Base-by-base conservation (phyloP, 2,797 vertebrate genomes). In the Crax fasciolata region DNA sequence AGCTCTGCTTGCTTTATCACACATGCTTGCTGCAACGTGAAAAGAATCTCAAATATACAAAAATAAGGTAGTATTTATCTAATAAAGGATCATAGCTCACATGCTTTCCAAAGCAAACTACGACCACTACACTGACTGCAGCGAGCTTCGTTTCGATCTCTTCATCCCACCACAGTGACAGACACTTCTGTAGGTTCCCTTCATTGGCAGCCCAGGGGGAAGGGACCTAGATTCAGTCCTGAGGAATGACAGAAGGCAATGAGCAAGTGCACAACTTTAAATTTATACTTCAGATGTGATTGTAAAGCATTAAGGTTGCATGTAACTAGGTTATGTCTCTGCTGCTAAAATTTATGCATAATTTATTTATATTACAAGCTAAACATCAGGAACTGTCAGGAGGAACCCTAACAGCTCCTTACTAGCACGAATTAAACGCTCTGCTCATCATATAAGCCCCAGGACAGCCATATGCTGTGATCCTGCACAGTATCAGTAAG, bases 301-400 rank as follows among this genome's bases (percentile, higher is more conserved):
- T 96, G 96, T 95, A 96, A 96, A 91, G 95, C 93, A 93, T 95
- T 96, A 96, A 89, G 87, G 84, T 73, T 87, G 90, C 75, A 78
- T 93, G 94, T 89, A 97, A 97, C 80, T 95, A 96, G 95, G 96
- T 93, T 96, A 97, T 70, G 91, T 94, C 90, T 97, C 96, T 81
- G 90, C 96, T 95, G 90, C 95, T 96, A 94, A 94, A 97, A 96
- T 89, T 89, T 87, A 91, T 95, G 94, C 95, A 96, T 97, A 96
- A 97, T 97, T 97, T 96, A 97, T 93, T 93, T 90, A 93, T 92
- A 94, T 92, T 95, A 95, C 95, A 95, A 97, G 95, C 93, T 91
- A 94, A 95, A 96, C 97, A 96, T 95, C 96, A 94, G 94, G 91
- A 95, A 95, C 89, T 93, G 92, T 95, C 95, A 97, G 91, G 90